Conservation (phyloP, 2,113 vertebrate species). For the Ramphastos sulfuratus region DNA sequence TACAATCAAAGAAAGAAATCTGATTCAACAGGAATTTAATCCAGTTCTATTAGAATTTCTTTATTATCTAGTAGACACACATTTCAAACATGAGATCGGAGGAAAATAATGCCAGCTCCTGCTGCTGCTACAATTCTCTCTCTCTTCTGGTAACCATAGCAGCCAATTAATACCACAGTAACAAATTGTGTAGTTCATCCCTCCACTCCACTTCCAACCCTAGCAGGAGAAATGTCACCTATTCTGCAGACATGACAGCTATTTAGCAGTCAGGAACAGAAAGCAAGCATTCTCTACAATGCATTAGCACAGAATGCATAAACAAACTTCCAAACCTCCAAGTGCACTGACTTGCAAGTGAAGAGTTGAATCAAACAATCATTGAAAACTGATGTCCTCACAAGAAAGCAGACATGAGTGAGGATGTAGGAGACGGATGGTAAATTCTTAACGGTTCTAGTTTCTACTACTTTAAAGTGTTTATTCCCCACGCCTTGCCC, state of each 20-base stretch:
- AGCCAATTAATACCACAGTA: background rate
- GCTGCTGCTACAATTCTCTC: background rate
- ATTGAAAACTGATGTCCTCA: background rate
- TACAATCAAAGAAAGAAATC: background rate
- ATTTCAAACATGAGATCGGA: background rate
- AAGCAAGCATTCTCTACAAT: background rate
- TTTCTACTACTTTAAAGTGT: background rate
- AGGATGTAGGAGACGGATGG: background rate
- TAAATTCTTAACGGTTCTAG: background rate
- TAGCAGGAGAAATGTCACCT: background rate
- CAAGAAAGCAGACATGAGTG: background rate
- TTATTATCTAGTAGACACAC: background rate
- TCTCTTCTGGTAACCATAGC: background rate
- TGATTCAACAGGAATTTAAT: background rate
- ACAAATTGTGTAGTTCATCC: background rate
- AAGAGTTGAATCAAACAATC: background rate
- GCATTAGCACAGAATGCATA: background rate
- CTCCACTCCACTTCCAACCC: background rate
- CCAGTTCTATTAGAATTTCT: background rate
- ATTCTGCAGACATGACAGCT: background rate
- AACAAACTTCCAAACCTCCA: background rate
- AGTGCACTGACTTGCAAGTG: background rate
- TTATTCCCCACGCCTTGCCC: background rate
- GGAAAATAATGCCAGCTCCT: background rate
- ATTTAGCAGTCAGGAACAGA: background rate